Evolutionary conservation across 2,888 invertebrate genomes (phyloP).

Genomic region (Sceliomorpha sp.): DNA sequence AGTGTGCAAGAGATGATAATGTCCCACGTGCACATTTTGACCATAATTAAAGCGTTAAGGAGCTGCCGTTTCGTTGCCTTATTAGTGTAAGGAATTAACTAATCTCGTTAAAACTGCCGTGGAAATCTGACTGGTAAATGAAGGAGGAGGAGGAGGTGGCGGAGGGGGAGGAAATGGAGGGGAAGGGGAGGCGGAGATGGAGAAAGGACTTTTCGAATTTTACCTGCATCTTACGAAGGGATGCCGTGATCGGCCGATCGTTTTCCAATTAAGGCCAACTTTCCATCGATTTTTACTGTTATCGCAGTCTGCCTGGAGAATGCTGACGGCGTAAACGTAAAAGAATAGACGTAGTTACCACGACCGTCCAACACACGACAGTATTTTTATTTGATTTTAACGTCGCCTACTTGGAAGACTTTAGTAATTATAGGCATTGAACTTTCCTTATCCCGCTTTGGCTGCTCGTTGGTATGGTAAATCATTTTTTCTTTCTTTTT

Average conservation of each 20-base stretch:
- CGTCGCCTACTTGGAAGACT: background rate
- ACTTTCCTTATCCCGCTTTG: too few species aligned
- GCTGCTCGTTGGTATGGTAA: too few species aligned
- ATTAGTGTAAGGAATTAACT: slow-evolving; percentile 22
- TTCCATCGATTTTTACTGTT: slow-evolving; percentile 29
- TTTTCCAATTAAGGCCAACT: slow-evolving; percentile 38
- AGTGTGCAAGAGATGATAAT: slow-evolving; percentile 21
- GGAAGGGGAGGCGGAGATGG: background rate
- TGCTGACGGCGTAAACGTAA: slow-evolving; percentile 13
- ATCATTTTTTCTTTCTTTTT: too few species aligned
- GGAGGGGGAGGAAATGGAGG: too few species aligned
- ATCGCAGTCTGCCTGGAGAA: slow-evolving; percentile 15
- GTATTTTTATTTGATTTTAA: background rate
- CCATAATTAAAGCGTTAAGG: slow-evolving; percentile 24
- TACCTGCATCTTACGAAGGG: background rate
- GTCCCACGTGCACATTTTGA: slow-evolving; percentile 24
- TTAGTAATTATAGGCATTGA: background rate
- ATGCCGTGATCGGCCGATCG: slow-evolving; percentile 16
- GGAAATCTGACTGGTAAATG: slow-evolving; percentile 18
- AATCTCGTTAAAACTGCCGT: slow-evolving; percentile 23
- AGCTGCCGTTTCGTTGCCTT: slow-evolving; percentile 26
- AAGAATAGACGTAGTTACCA: background rate
- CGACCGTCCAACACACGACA: background rate
- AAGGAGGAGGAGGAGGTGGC: background rate
- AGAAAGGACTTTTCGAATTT: slow-evolving; percentile 17